These are phyloP conservation scores for Rotaria macrura DNA, from an alignment of 2,888 invertebrate genomes.

Conservation along the genomic window DNA sequence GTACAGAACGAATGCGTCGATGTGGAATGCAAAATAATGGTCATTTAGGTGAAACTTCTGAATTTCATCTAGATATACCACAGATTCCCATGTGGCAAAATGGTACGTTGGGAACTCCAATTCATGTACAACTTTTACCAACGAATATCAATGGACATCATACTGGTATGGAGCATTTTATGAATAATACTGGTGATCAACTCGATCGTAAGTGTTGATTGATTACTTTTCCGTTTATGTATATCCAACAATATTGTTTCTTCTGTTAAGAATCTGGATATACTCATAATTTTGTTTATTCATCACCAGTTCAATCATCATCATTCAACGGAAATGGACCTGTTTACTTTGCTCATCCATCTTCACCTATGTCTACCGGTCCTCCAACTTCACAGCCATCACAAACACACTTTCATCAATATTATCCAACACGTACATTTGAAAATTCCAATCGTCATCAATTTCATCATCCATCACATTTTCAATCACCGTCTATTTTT, in stretches of 20 bases:
- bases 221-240: no score
- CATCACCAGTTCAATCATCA: not conserved
- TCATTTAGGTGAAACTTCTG: not conserved
- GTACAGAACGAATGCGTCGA: not conserved
- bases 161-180: not conserved
- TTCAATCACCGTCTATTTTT: not conserved
- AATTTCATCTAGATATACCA: not conserved
- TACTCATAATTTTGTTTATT: not conserved
- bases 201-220: not conserved
- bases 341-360: not conserved
- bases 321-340: not conserved
- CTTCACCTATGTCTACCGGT: not conserved
- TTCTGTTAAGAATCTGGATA: not conserved
- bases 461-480: not conserved
- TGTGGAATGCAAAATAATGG: not conserved
- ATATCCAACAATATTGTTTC: not conserved
- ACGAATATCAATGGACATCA: not conserved
- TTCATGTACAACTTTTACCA: not conserved
- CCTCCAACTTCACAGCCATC: not conserved
- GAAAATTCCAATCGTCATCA: not conserved
- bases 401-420: not conserved
- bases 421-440: not conserved
- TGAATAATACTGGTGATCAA: not conserved
- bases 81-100: not conserved
- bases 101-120: not conserved